Evolutionary conservation across 2,888 invertebrate species (phyloP).

Genomic region (Cephus nigrinus): DNA sequence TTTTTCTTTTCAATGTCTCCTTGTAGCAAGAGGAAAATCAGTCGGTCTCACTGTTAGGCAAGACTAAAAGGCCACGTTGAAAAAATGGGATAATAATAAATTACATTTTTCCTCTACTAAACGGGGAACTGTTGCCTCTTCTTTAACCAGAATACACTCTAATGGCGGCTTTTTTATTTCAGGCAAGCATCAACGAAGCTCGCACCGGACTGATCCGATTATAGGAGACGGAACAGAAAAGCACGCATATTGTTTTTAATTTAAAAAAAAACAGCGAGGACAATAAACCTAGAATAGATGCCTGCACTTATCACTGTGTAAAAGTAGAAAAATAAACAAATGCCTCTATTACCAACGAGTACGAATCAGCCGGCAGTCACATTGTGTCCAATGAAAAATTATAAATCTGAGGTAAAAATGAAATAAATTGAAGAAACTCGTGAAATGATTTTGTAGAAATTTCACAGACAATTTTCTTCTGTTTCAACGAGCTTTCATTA

Average conservation of each 20-base stretch:
- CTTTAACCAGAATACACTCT: background rate
- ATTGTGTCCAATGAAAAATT: background rate
- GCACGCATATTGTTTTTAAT: background rate
- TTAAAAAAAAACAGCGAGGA: background rate
- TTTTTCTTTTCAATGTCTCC: no score
- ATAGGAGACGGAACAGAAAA: background rate
- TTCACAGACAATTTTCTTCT: background rate
- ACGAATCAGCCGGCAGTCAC: background rate
- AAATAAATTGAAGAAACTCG: background rate
- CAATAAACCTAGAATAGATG: conserved; percentile 5
- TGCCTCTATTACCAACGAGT: conserved; percentile 10
- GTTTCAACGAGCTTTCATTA: background rate
- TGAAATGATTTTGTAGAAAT: background rate
- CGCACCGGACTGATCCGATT: background rate
- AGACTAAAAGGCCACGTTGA: conserved; percentile 5
- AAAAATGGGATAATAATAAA: background rate
- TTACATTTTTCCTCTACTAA: background rate
- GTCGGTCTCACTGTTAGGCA: background rate
- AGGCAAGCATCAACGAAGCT: background rate
- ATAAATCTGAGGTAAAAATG: background rate
- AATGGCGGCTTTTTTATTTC: background rate
- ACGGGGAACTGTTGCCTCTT: background rate
- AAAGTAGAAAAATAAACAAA: conserved; percentile 25
- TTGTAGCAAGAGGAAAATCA: background rate
- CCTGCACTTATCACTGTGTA: conserved; percentile 9